These are phyloP conservation scores for Tipula lateralis DNA, from an alignment of 2,888 invertebrate genomes.

Conservation along the genomic window DNA sequence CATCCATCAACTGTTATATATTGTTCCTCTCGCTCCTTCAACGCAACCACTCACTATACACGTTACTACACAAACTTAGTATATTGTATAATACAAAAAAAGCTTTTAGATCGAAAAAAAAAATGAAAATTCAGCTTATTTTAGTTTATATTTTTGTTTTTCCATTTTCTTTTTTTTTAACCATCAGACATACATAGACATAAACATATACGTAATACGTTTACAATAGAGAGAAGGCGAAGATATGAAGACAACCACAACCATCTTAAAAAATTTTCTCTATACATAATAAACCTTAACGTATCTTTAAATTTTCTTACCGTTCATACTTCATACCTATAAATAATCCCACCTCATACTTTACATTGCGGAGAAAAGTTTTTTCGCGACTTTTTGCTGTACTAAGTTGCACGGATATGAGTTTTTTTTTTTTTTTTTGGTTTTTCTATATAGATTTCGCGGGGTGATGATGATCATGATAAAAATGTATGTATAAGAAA, in stretches of 20 bases:
- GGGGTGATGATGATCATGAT: background rate
- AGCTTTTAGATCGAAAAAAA: background rate
- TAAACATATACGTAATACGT: background rate
- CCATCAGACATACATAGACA: too few species aligned
- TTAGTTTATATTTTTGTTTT: background rate
- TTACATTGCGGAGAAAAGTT: background rate
- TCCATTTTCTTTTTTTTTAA: background rate
- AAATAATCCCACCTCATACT: background rate
- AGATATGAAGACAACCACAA: conserved; percentile 6
- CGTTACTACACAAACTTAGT: background rate
- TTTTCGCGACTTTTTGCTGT: background rate
- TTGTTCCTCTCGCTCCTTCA: background rate
- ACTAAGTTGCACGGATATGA: background rate
- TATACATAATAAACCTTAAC: background rate
- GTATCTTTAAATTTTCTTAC: background rate
- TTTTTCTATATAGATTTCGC: background rate
- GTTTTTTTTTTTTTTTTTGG: background rate
- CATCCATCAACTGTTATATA: conserved; percentile 11
- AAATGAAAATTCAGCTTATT: conserved; percentile 1
- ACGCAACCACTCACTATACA: background rate
- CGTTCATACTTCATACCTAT: background rate
- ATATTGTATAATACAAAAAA: background rate
- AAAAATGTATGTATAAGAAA: background rate
- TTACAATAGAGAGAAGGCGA: background rate
- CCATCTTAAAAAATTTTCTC: background rate